phyloP scores from a whole-genome alignment of 2,888 invertebrate genomes.

The Caradrina clavipalpis region DNA sequence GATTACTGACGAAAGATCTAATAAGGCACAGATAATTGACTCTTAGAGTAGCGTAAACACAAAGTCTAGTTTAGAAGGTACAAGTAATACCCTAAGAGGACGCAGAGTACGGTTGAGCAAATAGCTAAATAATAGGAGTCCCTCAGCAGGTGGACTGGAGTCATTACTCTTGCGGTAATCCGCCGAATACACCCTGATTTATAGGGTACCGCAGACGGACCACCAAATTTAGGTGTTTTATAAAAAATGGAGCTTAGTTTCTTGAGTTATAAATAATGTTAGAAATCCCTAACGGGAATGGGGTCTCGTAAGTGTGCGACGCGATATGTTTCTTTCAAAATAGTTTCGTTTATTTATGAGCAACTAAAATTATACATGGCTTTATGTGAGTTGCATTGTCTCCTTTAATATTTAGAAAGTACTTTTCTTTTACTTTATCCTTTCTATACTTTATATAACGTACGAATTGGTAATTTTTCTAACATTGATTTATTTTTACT shows the following conservation, averaged over 20 bases:
- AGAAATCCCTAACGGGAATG: constrained; percentile 80
- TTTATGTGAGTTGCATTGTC: constrained; percentile 30
- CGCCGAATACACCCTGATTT: constrained; percentile 89
- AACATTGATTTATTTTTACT: too few relatives aligned
- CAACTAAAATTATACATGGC: constrained; percentile 25
- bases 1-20: constrained; percentile 31
- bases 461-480: not conserved
- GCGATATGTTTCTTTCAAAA: constrained; percentile 59
- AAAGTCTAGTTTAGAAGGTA: constrained; percentile 32
- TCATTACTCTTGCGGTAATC: constrained; percentile 90
- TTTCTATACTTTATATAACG: too few relatives aligned
- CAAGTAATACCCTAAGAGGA: constrained; percentile 56
- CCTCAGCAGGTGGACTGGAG: constrained; percentile 89
- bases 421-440: too few relatives aligned
- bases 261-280: constrained; percentile 86
- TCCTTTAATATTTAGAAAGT: constrained; percentile 8
- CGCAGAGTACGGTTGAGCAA: constrained; percentile 79
- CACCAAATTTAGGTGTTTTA: constrained; percentile 88
- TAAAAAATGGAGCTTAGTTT: constrained; percentile 89
- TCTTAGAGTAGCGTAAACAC: constrained; percentile 15
- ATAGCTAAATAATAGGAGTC: constrained; percentile 86
- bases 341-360: constrained; percentile 57
- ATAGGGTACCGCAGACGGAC: constrained; percentile 85
- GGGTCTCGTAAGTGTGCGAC: constrained; percentile 67
- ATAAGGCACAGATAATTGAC: constrained; percentile 24